Evolutionary conservation across 2,113 vertebrate species (phyloP).

Genomic region (Brachyhypopomus occidentalis): DNA sequence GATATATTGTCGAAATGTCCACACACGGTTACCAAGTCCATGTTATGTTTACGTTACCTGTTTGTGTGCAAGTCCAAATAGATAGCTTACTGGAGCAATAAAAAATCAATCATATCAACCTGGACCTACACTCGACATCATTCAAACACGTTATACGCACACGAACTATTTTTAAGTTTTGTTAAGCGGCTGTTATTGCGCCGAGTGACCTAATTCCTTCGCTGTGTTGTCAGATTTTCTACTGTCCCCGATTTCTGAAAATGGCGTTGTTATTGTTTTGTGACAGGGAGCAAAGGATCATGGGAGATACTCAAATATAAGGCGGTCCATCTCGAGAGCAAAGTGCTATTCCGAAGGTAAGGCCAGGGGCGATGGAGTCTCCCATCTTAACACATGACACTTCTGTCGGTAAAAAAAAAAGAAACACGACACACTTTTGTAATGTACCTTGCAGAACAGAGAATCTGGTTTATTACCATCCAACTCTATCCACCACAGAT

Average conservation of each 20-base stretch:
- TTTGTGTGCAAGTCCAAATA: conserved; percentile 60
- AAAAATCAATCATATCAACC: conserved; percentile 65
- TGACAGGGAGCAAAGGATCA: conserved; percentile 59
- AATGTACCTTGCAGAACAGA: conserved; percentile 74
- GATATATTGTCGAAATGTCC: too few relatives aligned
- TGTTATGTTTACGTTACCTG: conserved; percentile 43
- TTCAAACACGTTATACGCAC: conserved; percentile 38
- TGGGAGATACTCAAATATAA: conserved; percentile 61
- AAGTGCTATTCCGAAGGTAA: too few relatives aligned
- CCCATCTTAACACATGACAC: too few relatives aligned
- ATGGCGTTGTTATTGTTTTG: conserved; percentile 76
- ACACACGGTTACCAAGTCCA: too few relatives aligned
- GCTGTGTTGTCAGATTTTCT: too few relatives aligned
- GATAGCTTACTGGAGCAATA: conserved; percentile 41
- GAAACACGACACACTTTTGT: conserved; percentile 10
- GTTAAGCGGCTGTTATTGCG: too few relatives aligned
- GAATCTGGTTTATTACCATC: conserved; percentile 81
- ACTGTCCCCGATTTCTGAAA: conserved; percentile 56
- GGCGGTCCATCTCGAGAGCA: too few relatives aligned
- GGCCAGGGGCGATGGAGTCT: too few relatives aligned
- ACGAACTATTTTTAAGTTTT: too few relatives aligned
- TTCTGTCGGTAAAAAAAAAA: neutral
- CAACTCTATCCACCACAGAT: conserved; percentile 80
- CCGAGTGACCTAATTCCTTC: too few relatives aligned
- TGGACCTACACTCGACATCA: conserved; percentile 62